phyloP scores from a whole-genome alignment of 2,888 invertebrate genomes.

The Drosophila kokeensis region DNA sequence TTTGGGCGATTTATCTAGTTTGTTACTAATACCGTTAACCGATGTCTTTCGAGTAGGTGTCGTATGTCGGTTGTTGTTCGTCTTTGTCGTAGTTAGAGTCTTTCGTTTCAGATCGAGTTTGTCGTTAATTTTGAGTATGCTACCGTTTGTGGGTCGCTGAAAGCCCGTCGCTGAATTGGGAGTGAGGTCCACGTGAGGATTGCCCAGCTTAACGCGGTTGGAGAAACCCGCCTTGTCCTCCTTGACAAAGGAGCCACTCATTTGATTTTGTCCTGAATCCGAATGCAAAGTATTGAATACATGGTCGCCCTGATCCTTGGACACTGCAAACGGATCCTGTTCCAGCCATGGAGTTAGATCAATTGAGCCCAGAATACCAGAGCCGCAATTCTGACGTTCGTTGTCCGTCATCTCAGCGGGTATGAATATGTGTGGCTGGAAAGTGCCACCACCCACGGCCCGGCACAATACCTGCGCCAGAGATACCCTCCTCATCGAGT shows the following conservation, averaged over 20 bases:
- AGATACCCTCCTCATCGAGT: constrained; percentile 89
- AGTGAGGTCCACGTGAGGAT: constrained; percentile 70
- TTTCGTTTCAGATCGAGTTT: constrained; percentile 87
- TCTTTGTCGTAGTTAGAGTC: constrained; percentile 74
- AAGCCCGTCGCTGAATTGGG: constrained; percentile 73
- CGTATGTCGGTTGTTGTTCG: constrained; percentile 45
- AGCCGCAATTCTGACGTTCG: constrained; percentile 82
- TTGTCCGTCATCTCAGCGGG: constrained; percentile 83
- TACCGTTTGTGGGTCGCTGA: constrained; percentile 68
- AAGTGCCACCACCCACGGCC: constrained; percentile 83
- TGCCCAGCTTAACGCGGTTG: constrained; percentile 67
- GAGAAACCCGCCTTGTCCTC: constrained; percentile 78
- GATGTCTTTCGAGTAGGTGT: constrained; percentile 80
- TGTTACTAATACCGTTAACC: constrained; percentile 74
- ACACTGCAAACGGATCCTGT: constrained; percentile 80
- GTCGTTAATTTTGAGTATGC: constrained; percentile 86
- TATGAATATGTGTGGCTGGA: constrained; percentile 84
- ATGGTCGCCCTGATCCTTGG: constrained; percentile 54
- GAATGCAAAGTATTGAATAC: constrained; percentile 61
- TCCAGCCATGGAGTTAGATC: constrained; percentile 84
- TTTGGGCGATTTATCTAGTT: constrained; percentile 79
- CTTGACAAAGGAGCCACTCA: constrained; percentile 46
- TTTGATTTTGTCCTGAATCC: constrained; percentile 27
- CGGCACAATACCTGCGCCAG: constrained; percentile 88
- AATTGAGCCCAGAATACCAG: constrained; percentile 76